Conservation (phyloP, 1,140 invertebrate genomes). For the Drosophila miranda region DNA sequence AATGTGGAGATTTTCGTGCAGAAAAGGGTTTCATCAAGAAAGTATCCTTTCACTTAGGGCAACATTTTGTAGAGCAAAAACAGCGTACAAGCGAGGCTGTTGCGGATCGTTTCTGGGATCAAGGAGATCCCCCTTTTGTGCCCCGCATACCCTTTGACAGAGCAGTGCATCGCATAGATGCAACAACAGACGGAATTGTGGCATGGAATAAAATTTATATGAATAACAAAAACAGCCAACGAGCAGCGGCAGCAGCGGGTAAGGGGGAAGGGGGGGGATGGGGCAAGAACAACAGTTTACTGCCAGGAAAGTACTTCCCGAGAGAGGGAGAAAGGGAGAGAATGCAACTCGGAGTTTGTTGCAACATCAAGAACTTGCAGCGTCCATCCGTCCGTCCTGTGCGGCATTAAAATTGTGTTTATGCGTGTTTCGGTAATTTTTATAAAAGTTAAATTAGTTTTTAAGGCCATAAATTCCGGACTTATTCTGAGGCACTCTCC, state of each 20-base stretch:
- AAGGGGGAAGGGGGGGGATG: neutral
- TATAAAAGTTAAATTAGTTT: conserved; percentile 81
- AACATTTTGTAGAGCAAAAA: too few relatives aligned
- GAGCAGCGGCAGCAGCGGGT: conserved; percentile 28
- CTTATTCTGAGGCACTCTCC: conserved; percentile 33
- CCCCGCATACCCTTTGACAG: too few relatives aligned
- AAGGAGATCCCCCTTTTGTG: too few relatives aligned
- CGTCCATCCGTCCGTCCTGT: conserved; percentile 49
- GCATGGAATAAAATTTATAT: conserved; percentile 79
- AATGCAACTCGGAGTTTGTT: conserved; percentile 49
- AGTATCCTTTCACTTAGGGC: too few relatives aligned
- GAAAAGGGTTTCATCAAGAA: too few relatives aligned
- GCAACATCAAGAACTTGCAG: conserved; percentile 56
- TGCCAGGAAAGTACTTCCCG: conserved; percentile 24
- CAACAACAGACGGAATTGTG: conserved; percentile 54
- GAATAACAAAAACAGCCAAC: conserved; percentile 65
- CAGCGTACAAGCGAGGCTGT: too few relatives aligned
- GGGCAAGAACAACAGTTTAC: conserved; percentile 61
- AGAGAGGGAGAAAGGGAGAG: conserved; percentile 10
- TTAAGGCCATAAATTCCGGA: conserved; percentile 76
- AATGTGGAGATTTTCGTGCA: too few relatives aligned
- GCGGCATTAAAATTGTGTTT: conserved; percentile 78
- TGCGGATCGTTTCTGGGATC: too few relatives aligned
- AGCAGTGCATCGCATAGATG: too few relatives aligned
- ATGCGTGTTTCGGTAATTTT: conserved; percentile 79